Base-by-base conservation (phyloP, 1,140 invertebrate genomes). In the Drosophila ogumai region DNA sequence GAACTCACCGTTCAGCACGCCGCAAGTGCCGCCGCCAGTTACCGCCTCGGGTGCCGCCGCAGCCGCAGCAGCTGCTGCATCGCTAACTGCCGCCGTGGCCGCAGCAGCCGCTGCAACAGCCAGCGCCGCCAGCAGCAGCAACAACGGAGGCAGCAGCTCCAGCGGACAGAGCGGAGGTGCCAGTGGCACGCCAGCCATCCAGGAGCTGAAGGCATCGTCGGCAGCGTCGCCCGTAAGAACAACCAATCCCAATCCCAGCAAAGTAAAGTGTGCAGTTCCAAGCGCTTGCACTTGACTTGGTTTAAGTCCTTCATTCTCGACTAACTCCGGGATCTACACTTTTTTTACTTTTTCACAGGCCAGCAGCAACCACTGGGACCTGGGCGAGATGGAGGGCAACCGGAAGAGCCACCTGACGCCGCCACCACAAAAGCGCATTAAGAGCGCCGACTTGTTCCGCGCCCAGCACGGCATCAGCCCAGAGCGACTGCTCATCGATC, bases 381-480 rank as follows among this genome's bases (percentile, higher is more conserved):
- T 90, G 22, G 67, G 68, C 12, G 82, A 90, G 8, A 64, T 87
- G 65, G 87, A 90, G 66, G 87, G 86, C 59, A 91, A 49, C 15
- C 76, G 86, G 43, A 90, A 82, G 52, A 90, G 75, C 67, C 86
- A 92, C 25, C 61, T 92, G 47, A 92, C 92, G 19, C 95, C 94
- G 60, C 95, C 94, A 57, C 95, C 94, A 63, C 94, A 93, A 67
- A 96, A 95, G 93, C 92, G 94, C 52, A 95, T 94, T 56, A 93
- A 95, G 67, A 94, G 94, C 56, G 94, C 94, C 3, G 95, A 95
- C 75, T 90, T 95, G 44, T 94, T 94, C 77, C 94, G 94, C 38
- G 94, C 94, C 52, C 94, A 95, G 75, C 92, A 93, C 28, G 92
- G 92, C 58, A 92, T 92, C 32, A 92, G 90, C 75, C 91, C 92